Conservation (phyloP, 2,113 vertebrate species). For the Ancistrus triradiatus region DNA sequence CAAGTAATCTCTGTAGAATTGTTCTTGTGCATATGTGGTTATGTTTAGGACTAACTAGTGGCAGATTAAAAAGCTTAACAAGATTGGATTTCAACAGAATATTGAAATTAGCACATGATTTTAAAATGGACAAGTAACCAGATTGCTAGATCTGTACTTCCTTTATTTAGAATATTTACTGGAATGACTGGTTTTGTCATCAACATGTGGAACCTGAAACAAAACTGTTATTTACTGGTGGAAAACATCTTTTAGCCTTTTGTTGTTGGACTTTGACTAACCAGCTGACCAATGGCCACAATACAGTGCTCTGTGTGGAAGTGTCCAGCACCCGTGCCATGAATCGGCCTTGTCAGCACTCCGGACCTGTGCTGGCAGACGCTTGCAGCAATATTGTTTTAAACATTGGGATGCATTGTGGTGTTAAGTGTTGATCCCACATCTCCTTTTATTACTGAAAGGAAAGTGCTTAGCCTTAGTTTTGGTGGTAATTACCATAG, state of each 20-base stretch:
- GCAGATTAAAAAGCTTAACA: too few relatives aligned
- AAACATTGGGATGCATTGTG: constrained; percentile 23
- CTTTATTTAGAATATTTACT: too few relatives aligned
- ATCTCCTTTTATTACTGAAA: constrained; percentile 9
- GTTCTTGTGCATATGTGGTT: too few relatives aligned
- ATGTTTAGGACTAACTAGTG: too few relatives aligned
- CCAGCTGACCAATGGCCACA: constrained; percentile 1
- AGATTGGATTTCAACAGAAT: too few relatives aligned
- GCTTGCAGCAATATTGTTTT: background rate
- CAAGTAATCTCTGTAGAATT: too few relatives aligned
- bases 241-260: background rate
- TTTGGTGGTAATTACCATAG: background rate
- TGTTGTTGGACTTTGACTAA: constrained; percentile 11
- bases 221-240: too few relatives aligned
- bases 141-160: too few relatives aligned
- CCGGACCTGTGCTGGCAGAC: constrained; percentile 6
- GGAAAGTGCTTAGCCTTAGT: constrained; percentile 17
- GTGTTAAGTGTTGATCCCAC: background rate
- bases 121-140: too few relatives aligned
- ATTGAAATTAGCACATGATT: too few relatives aligned
- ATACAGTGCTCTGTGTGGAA: constrained; percentile 42
- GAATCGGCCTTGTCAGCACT: constrained; percentile 58
- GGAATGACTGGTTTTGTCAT: too few relatives aligned
- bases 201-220: too few relatives aligned
- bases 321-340: constrained; percentile 47